Base-by-base conservation (phyloP, 2,113 vertebrate genomes). In the Gallinago paraguaiae region DNA sequence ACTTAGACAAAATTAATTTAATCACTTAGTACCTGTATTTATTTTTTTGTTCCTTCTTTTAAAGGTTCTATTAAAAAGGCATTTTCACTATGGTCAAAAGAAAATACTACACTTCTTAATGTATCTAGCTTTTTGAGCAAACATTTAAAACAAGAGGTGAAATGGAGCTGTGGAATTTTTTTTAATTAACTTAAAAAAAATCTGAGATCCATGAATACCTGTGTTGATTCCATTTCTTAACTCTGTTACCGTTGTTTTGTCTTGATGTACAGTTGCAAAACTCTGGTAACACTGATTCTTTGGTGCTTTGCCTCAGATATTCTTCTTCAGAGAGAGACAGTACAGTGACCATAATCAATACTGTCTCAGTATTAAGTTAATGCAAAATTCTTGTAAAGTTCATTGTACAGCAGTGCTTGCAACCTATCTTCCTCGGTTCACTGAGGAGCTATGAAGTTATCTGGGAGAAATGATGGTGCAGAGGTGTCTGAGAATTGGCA, bases 11-110 rank as follows among this genome's bases (percentile, higher is more conserved):
- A 69, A 82, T 41, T 0, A 84, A 41, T 19, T 14, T 43, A 46
- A 51, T 37, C 6, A 0, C 2, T 76, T 86, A 1, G 3, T 8
- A 5, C 11, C 5, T 60, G 1, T 35, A 17, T 69, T 48, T 79
- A 2, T 10, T 43, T 61, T 61, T 68, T 45, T 51, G 11, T 0
- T 51, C n/a, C 0, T 13, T 43, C 11, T 69, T 64, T 65, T 41
- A 13, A 80, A 45, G 2, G 78, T 77, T 74, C 4, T 57, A 22
- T 57, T 76, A 48, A 69, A 65, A 8, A 57, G 31, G 3, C 7
- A 43, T 57, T 79, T 80, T 72, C 13, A 63, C 7, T 35, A 9
- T 33, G 24, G 9, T 59, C 7, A 56, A 80, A 82, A 63, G 2
- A 76, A 93, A 96, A 81, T 46, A 7, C 2, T 33, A 71, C 19